These are phyloP conservation scores for Strigamia crassipes DNA, from an alignment of 2,888 invertebrate genomes.

Conservation along the genomic window DNA sequence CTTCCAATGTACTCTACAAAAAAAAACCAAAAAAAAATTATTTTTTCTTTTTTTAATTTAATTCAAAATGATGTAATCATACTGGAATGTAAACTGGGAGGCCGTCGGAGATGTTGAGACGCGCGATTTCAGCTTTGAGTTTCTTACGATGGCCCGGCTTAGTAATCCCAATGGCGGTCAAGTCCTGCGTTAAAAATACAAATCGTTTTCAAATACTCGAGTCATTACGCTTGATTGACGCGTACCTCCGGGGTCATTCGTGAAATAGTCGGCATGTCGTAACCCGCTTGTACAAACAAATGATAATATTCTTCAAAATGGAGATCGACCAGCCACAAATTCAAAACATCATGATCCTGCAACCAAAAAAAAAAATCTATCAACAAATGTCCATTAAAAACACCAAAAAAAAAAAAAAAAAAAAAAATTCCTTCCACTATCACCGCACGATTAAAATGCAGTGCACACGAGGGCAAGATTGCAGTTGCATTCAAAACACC, in stretches of 20 bases:
- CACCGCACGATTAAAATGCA: background rate
- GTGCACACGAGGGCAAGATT: background rate
- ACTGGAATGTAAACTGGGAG: constrained; percentile 93
- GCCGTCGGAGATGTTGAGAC: constrained; percentile 90
- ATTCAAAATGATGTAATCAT: constrained; percentile 56
- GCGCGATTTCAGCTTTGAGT: constrained; percentile 94
- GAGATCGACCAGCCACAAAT: constrained; percentile 90
- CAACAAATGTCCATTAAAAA: too few relatives aligned
- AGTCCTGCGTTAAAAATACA: constrained; percentile 60
- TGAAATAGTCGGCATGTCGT: constrained; percentile 97
- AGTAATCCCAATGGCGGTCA: constrained; percentile 78
- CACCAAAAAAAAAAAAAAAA: background rate
- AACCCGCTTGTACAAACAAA: constrained; percentile 91
- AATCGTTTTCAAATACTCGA: background rate
- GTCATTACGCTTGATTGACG: background rate
- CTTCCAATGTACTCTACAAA: constrained; percentile 84
- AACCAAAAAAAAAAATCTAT: constrained; percentile 51
- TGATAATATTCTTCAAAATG: constrained; percentile 94
- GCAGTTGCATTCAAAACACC: background rate
- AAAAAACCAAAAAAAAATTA: constrained; percentile 49
- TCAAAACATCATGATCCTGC: constrained; percentile 78
- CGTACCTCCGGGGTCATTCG: constrained; percentile 94
- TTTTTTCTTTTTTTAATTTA: too few relatives aligned
- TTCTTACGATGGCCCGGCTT: constrained; percentile 96
- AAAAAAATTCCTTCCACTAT: background rate